A percentile compares a stretch with the other conserved stretches of the same genome.
These are phyloP conservation scores for Aplidium turbinatum DNA, from an alignment of 23 tunicate genomes.

Conservation along the genomic window DNA sequence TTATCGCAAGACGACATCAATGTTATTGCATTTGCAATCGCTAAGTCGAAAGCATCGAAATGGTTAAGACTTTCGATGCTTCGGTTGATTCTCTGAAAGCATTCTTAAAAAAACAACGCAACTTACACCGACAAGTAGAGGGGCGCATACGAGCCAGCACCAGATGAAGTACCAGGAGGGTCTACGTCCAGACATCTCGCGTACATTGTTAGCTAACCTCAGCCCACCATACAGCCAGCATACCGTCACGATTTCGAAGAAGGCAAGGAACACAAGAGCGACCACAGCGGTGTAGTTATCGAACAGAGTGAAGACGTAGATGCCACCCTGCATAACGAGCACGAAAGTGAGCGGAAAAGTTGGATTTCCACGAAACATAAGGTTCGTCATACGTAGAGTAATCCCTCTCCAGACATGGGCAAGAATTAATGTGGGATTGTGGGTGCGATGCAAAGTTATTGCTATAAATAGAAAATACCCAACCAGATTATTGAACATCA, in stretches of 20 bases:
- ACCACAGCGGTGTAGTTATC: constrained; percentile 80
- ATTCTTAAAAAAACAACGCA: background rate
- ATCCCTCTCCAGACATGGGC: too few relatives aligned
- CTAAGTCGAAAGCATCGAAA: too few relatives aligned
- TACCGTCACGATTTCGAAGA: constrained; percentile 70
- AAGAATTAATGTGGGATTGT: background rate
- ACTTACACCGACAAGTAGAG: constrained; percentile 58
- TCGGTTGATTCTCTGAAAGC: too few relatives aligned
- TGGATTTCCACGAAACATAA: background rate
- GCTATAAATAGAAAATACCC: too few relatives aligned
- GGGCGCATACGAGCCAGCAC: constrained; percentile 71
- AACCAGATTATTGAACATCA: too few relatives aligned
- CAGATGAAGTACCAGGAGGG: constrained; percentile 44
- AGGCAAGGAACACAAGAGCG: constrained; percentile 79
- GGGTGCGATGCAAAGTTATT: too few relatives aligned
- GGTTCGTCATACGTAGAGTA: background rate
- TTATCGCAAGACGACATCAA: too few relatives aligned
- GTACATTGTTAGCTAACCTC: constrained; percentile 48
- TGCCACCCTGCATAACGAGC: constrained; percentile 75
- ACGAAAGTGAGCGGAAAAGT: constrained; percentile 4
- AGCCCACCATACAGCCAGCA: constrained; percentile 75
- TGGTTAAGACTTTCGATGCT: too few relatives aligned
- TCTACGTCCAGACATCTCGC: constrained; percentile 31
- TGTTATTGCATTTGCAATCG: too few relatives aligned
- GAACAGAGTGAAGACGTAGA: constrained; percentile 76